Conservation (phyloP, 2,113 vertebrate genomes). For the Dipodomys spectabilis region DNA sequence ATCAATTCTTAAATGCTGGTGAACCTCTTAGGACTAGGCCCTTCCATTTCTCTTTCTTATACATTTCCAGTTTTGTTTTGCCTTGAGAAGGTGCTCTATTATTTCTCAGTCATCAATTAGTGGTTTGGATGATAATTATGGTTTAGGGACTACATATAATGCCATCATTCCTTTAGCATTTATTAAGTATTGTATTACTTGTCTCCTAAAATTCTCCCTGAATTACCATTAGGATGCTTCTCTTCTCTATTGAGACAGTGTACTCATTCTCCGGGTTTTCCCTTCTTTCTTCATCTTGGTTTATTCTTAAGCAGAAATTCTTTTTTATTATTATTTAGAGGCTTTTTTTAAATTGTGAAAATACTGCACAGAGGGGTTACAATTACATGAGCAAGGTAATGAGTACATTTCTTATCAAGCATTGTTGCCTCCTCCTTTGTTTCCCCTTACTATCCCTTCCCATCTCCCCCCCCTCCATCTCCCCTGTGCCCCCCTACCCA, state of each 20-base stretch:
- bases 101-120: background rate
- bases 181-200: background rate
- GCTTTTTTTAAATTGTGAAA: too few relatives aligned
- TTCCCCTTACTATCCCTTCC: too few relatives aligned
- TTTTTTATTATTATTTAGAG: too few relatives aligned
- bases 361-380: too few relatives aligned
- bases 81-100: background rate
- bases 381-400: too few relatives aligned
- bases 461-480: too few relatives aligned
- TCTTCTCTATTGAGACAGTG: background rate
- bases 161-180: background rate
- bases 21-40: background rate
- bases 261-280: background rate
- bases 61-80: background rate
- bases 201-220: background rate
- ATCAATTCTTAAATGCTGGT: background rate
- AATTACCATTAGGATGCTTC: background rate
- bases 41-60: background rate
- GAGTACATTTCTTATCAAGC: too few relatives aligned
- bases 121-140: background rate
- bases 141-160: background rate
- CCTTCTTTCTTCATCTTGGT: background rate
- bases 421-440: too few relatives aligned
- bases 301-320: background rate
- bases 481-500: too few relatives aligned